Evolutionary conservation across 2,113 vertebrate species (phyloP).

Genomic region (Sturnus vulgaris): DNA sequence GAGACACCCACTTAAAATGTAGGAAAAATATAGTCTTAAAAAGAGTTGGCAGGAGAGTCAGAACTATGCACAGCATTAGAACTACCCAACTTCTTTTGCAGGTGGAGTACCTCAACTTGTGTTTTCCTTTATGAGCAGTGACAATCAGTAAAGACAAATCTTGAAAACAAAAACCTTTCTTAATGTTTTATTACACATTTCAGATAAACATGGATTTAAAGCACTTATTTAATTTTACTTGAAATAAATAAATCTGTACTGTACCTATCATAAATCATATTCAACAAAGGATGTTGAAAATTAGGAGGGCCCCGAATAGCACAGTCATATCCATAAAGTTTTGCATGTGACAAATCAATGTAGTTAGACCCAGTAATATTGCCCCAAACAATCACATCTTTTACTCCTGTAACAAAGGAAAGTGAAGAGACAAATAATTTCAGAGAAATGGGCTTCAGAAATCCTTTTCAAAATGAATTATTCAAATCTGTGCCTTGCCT

Average conservation of each 20-base stretch:
- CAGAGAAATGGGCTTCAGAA: background rate
- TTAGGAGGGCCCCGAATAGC: slow-evolving; percentile 80
- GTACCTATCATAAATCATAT: slow-evolving; percentile 82
- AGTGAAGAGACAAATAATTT: background rate
- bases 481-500: background rate
- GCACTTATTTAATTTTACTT: background rate
- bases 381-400: slow-evolving; percentile 89
- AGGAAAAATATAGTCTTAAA: background rate
- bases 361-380: slow-evolving; percentile 83
- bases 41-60: background rate
- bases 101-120: background rate
- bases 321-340: slow-evolving; percentile 76
- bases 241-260: background rate
- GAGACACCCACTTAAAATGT: background rate
- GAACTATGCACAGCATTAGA: background rate
- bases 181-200: background rate
- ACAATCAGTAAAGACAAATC: background rate
- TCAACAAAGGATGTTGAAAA: slow-evolving; percentile 71
- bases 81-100: background rate
- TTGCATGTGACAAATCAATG: slow-evolving; percentile 85
- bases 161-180: background rate
- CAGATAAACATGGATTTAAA: background rate
- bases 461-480: background rate
- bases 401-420: slow-evolving; percentile 75
- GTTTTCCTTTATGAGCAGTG: background rate